Conservation (phyloP, 2,113 vertebrate species). For the Ciconia boyciana region DNA sequence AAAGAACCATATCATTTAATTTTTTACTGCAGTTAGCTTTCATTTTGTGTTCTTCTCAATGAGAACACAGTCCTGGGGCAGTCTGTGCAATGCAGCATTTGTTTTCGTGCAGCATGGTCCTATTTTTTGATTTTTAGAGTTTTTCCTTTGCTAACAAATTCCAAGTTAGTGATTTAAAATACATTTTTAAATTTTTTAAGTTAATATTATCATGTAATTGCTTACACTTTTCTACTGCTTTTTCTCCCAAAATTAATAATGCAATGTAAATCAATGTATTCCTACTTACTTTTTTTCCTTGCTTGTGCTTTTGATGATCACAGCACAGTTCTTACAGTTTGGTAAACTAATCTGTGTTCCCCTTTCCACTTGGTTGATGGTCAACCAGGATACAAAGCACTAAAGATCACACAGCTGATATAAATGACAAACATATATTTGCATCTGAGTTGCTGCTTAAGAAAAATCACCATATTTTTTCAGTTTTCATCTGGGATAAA, state of each 20-base stretch:
- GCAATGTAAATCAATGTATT: neutral
- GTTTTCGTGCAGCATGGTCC: neutral
- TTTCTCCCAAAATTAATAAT: neutral
- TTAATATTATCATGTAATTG: neutral
- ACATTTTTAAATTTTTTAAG: neutral
- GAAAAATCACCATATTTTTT: neutral
- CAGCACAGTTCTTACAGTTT: neutral
- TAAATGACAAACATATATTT: neutral
- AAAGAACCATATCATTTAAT: neutral
- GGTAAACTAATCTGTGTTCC: neutral
- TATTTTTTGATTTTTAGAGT: neutral
- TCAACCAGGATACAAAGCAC: neutral
- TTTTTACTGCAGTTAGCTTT: neutral
- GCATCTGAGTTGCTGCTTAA: neutral
- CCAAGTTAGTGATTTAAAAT: neutral
- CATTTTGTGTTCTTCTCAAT: neutral
- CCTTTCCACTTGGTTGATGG: neutral
- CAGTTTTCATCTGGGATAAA: neutral
- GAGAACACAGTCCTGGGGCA: neutral
- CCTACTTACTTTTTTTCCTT: neutral
- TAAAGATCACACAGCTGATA: neutral
- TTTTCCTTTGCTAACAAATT: neutral
- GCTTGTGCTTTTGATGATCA: neutral
- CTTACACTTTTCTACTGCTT: neutral
- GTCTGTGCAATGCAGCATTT: neutral